Base-by-base conservation (phyloP, 2,888 invertebrate genomes). In the Blomia tropicalis region DNA sequence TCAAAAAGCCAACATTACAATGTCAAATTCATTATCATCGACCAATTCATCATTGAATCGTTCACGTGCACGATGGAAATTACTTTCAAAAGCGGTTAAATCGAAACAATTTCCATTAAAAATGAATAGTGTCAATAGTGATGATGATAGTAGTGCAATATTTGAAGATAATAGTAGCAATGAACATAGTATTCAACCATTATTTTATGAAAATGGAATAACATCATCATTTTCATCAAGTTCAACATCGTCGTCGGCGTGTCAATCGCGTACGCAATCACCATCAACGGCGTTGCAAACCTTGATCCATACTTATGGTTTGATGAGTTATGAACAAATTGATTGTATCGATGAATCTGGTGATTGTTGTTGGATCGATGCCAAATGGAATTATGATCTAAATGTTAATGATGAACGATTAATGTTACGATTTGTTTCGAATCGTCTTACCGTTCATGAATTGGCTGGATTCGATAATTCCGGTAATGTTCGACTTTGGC, bases 401-500 rank as follows among this genome's bases (percentile, higher is more conserved):
- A 41, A 43, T 41, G 53, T 17, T 23, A 19, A 17, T 7, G 11
- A 27, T 32, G 11, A 7, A 23, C 19, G n/a, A 25, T 29, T 59
- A 23, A n/a, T 2, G 19, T 14, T 43, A 5, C n/a, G 19, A 17
- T 59, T 36, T 53, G 59, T 59, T 2, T 23, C 70, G 83, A 84
- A 69, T 56, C 31, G 31, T 14, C 29, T 56, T 11, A 3, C 25
- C 14, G 25, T 56, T 19, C 25, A 56, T 14, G 56, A 56, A 14
- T 25, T 85, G 54, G 83, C 83, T 77, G 85, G 85, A n/a, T 85
- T 84, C 74, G 85, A 85, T 70, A 85, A 85, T 70, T 85, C 85
- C 1, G 85, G 85, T 51, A 85, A 85, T 72, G 79, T 85, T 5
- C 83, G 84, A 70, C 81, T 85, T 4, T 85, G 85, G 85, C 84